phyloP scores from a whole-genome alignment of 2,797 vertebrate genomes.

The Smutsia temminckii region DNA sequence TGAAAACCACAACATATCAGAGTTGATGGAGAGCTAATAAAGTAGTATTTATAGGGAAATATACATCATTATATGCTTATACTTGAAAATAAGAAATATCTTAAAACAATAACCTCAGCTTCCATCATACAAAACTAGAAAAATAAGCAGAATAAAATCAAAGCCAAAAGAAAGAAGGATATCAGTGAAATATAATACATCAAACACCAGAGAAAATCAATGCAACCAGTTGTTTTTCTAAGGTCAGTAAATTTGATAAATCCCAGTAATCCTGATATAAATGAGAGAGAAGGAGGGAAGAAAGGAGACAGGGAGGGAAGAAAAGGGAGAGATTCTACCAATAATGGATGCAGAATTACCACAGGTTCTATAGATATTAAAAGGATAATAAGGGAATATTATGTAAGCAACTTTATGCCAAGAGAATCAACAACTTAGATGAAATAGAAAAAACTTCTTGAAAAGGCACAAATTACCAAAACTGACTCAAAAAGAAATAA shows the following conservation, averaged over 20 bases:
- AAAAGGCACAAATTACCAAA: background rate
- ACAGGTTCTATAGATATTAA: background rate
- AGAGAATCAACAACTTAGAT: background rate
- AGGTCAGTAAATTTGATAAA: slow-evolving; percentile 10
- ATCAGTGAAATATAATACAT: slow-evolving; percentile 40
- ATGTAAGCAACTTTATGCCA: background rate
- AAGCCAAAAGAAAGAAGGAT: slow-evolving; percentile 20
- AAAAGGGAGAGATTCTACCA: background rate
- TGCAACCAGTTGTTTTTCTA: background rate
- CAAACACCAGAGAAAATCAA: slow-evolving; percentile 31
- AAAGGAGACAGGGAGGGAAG: background rate
- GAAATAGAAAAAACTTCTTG: background rate
- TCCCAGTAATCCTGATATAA: background rate
- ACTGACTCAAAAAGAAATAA: background rate
- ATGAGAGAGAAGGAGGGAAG: background rate
- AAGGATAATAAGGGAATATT: background rate
- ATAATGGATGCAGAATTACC: background rate
- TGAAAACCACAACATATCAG: background rate
- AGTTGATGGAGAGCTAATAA: background rate
- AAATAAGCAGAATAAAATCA: background rate
- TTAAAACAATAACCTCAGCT: background rate
- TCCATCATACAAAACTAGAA: background rate
- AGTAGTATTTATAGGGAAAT: background rate
- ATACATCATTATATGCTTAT: background rate
- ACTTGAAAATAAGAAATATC: background rate